Base-by-base conservation (phyloP, 2,888 invertebrate species). In the Phyllotreta striolata region DNA sequence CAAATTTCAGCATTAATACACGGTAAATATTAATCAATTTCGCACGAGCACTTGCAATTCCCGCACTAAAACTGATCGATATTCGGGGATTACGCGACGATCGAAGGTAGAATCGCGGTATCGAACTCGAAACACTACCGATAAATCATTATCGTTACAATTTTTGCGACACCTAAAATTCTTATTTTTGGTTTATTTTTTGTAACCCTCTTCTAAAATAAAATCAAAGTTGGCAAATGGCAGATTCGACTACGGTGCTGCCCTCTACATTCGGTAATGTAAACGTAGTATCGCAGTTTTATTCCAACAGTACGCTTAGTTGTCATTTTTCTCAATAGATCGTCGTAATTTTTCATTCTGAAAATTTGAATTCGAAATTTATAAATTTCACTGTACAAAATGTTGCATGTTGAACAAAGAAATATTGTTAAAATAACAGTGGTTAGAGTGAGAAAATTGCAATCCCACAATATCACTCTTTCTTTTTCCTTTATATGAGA, bases 171-270 rank as follows among this genome's bases (percentile, higher is more conserved):
- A 65, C 52, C 60, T 40, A 24, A 49, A 55, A 49, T 61, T 38
- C 62, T 59, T 55, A 66, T 63, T 56, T 64, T 66, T 68, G 47
- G 62, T 66, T 61, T 63, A 62, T 68, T 68, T 63, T 54, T 62
- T 68, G 63, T 66, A 46, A 59, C 58, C 63, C 63, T 51, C 40
- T 55, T 34, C 51, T 44, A 60, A 56, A 56, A 51, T 63, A 59
- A 62, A 63, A 64, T 64, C 52, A 64, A 66, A 64, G 68, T 66
- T 68, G 68, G 64, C 66, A 64, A 24, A 63, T 62, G 58, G 66
- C 64, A 63, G 65, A 54, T 12, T 13, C 24, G 14, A 10, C n/a
- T 54, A 0, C 12, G 5, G 14, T 37, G 24, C n/a, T 3, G 54
- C 39, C 54, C 38, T 54, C 54, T 54, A 24, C 24, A 24, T 4